Percentiles rank a stretch among this genome's conserved stretches.
These are phyloP conservation scores for Percopsis transmontana DNA, from an alignment of 2,113 vertebrate genomes.

Conservation along the genomic window DNA sequence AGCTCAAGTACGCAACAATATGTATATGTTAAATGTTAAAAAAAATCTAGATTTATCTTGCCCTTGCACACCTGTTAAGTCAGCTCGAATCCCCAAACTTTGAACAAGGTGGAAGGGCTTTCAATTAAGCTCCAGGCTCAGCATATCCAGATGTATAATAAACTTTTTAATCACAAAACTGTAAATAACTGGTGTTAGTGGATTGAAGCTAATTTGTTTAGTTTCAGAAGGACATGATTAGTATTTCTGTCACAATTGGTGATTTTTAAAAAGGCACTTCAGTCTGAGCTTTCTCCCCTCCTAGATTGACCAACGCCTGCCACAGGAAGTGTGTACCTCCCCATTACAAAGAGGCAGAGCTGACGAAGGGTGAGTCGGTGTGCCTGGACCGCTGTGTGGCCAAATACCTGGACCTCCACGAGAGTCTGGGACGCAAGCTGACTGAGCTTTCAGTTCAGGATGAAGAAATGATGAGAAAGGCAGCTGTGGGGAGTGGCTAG, in stretches of 20 bases:
- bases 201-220: neutral
- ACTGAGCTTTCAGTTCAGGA: constrained; percentile 94
- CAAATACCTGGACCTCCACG: constrained; percentile 96
- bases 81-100: no score
- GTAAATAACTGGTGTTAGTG: neutral
- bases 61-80: no score
- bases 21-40: no score
- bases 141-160: no score
- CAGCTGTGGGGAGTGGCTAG: constrained; percentile 77
- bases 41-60: no score
- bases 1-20: no score
- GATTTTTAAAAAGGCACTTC: neutral
- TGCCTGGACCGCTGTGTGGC: constrained; percentile 96
- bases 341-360: constrained; percentile 92
- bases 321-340: constrained; percentile 95
- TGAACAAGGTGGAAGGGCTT: no score
- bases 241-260: neutral
- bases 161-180: neutral
- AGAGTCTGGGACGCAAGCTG: constrained; percentile 91
- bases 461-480: constrained; percentile 90
- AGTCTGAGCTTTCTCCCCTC: neutral
- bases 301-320: constrained; percentile 95
- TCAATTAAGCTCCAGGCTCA: no score
- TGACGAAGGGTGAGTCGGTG: constrained; percentile 93
- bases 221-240: no score